Base-by-base conservation (phyloP, 2,797 vertebrate genomes). In the Falco rusticolus region DNA sequence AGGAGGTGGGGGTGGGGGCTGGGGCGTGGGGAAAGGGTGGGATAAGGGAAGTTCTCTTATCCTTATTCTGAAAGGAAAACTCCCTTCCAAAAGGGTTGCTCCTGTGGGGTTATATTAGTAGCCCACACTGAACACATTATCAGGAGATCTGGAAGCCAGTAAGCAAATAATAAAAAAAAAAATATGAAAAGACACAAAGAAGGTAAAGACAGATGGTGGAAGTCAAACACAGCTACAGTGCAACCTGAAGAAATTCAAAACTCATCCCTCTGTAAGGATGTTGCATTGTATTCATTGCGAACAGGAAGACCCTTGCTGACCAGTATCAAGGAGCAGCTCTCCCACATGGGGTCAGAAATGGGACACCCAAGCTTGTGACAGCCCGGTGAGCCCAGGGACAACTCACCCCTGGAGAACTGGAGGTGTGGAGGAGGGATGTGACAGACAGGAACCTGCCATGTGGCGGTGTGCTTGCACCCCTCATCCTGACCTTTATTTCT, bases 291-390 rank as follows among this genome's bases (percentile, higher is more conserved):
- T 15, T 39, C 13, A 25, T 4, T 29, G 51, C 50, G 51, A 82
- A n/a, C 45, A 12, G 5, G 25, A 84, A 54, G 47, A 57, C 29
- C 33, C 3, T 71, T 34, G 16, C 0, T 45, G 54, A 12, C 45
- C 5, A 43, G 31, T 33, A 29, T 3, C 3, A 1, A 31, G 14
- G 24, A 25, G 16, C 43, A 76, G 37, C 14, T 64, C 43, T n/a
- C 63, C 28, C 39, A 43, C 0, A 1, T 0, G 0, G 14, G 26
- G 25, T n/a, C 21, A 72, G 72, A 34, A 57, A 56, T 0, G 1
- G 18, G 33, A 64, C 29, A 47, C 4, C 16, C 33, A 60, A 29
- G 11, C 39, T 34, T 33, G 43, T 15, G 37, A 69, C 26, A 28
- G 29, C 65, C 50, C 18, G 10, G 19, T 8, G 51, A 84, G 15